Percentiles rank a stretch among this genome's conserved stretches.
Evolutionary conservation across 1,140 invertebrate genomes (phyloP).

Genomic region (Drosophila rhopaloa): DNA sequence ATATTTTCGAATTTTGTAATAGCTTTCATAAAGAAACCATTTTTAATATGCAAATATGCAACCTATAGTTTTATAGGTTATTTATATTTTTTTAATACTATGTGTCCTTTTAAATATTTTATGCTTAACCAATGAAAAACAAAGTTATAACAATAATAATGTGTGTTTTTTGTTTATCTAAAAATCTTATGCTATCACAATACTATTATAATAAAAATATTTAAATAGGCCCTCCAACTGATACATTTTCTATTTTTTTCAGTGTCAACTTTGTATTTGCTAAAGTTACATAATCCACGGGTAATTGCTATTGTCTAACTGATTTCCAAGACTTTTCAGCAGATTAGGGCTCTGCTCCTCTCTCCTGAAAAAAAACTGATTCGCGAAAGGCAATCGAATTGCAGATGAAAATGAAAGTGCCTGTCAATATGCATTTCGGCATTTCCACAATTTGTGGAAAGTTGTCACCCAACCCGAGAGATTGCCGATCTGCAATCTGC

Average conservation of each 20-base stretch:
- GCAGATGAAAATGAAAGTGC: conserved; percentile 72
- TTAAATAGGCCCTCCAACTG: no score
- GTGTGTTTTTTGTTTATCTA: no score
- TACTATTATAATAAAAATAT: no score
- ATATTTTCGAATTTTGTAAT: not conserved
- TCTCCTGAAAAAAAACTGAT: conserved; percentile 25
- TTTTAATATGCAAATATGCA: no score
- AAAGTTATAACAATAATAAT: no score
- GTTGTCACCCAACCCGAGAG: conserved; percentile 65
- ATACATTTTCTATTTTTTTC: not conserved
- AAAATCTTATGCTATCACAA: no score
- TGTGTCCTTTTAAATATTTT: no score
- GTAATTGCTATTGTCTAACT: conserved; percentile 69
- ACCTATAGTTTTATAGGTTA: no score
- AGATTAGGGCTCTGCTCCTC: conserved; percentile 33
- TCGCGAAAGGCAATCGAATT: conserved; percentile 73
- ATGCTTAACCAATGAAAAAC: no score
- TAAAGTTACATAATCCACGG: conserved; percentile 52
- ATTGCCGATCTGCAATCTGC: conserved; percentile 38
- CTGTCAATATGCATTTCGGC: conserved; percentile 58
- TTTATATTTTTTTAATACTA: no score
- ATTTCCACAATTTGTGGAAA: conserved; percentile 63
- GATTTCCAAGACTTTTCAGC: conserved; percentile 53
- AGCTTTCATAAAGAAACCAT: no score
- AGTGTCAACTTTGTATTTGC: conserved; percentile 28